Evolutionary conservation across 2,888 invertebrate species (phyloP).

Genomic region (Chaitophorus viminalis): DNA sequence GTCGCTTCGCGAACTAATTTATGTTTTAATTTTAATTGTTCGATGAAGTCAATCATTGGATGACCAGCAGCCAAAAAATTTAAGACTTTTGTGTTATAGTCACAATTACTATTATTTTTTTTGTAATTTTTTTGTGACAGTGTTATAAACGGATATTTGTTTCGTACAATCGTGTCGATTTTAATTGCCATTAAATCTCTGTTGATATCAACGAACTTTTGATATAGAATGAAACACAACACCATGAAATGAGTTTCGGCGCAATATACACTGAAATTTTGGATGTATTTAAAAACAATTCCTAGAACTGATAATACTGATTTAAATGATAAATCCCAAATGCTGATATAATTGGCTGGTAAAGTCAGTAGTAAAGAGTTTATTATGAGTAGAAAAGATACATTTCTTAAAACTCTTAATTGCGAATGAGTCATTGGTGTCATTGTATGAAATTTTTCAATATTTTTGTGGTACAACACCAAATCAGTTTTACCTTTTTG

Average conservation of each 20-base stretch:
- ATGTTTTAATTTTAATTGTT: slow-evolving; percentile 12
- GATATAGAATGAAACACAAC: slow-evolving; percentile 20
- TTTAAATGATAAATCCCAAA: not conserved
- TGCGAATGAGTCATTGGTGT: not conserved
- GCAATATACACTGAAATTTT: slow-evolving; percentile 58
- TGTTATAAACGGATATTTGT: slow-evolving; percentile 29
- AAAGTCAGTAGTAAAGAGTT: not conserved
- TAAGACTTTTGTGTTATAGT: not conserved
- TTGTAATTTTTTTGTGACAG: not conserved
- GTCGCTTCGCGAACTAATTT: slow-evolving; percentile 4
- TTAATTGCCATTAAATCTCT: slow-evolving; percentile 17
- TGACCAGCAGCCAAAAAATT: not conserved
- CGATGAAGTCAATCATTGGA: not conserved
- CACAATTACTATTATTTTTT: too few species aligned
- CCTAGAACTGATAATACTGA: not conserved
- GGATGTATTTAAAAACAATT: slow-evolving; percentile 40
- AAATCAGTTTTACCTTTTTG: not conserved
- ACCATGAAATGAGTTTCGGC: slow-evolving; percentile 58
- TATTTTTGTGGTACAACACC: not conserved
- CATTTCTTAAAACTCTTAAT: not conserved
- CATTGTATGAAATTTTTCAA: not conserved
- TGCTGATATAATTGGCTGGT: not conserved
- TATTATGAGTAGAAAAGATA: not conserved
- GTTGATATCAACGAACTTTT: slow-evolving; percentile 29
- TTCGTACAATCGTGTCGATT: not conserved